Evolutionary conservation across 2,113 vertebrate species (phyloP).

Genomic region (Solenodon paradoxus): DNA sequence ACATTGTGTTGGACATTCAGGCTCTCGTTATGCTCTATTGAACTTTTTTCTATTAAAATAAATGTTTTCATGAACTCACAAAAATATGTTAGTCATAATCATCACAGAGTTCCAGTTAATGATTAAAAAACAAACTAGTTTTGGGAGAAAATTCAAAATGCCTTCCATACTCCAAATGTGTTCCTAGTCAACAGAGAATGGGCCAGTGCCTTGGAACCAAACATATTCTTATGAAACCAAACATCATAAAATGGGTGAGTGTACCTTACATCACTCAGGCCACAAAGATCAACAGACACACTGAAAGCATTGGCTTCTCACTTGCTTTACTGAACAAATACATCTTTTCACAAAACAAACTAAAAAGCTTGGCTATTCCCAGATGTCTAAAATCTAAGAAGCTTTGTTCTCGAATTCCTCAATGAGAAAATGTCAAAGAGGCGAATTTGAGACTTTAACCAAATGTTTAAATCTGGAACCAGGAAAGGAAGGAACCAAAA

Average conservation of each 20-base stretch:
- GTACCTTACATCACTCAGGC: conserved; percentile 67
- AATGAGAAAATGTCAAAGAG: conserved; percentile 51
- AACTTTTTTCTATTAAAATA: conserved; percentile 38
- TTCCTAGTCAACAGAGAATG: conserved; percentile 66
- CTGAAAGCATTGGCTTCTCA: conserved; percentile 77
- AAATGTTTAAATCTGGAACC: not conserved
- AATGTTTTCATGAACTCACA: conserved; percentile 74
- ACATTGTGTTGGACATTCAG: conserved; percentile 56
- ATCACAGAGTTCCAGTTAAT: conserved; percentile 65
- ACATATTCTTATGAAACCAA: conserved; percentile 74
- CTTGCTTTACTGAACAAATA: conserved; percentile 78
- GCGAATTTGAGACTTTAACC: conserved; percentile 1
- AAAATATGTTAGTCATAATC: conserved; percentile 57
- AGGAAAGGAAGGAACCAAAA: not conserved
- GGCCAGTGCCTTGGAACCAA: conserved; percentile 75
- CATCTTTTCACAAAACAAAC: conserved; percentile 61
- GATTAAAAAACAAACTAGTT: conserved; percentile 71
- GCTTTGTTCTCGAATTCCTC: conserved; percentile 55
- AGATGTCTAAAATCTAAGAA: not conserved
- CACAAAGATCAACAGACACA: conserved; percentile 54
- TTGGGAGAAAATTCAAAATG: conserved; percentile 73
- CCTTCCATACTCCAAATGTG: conserved; percentile 50
- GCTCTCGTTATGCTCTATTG: conserved; percentile 34
- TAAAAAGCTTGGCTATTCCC: conserved; percentile 54
- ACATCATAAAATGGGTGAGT: conserved; percentile 63